Evolutionary conservation across 2,797 vertebrate genomes (phyloP).

Genomic region (Gallinago stenura): DNA sequence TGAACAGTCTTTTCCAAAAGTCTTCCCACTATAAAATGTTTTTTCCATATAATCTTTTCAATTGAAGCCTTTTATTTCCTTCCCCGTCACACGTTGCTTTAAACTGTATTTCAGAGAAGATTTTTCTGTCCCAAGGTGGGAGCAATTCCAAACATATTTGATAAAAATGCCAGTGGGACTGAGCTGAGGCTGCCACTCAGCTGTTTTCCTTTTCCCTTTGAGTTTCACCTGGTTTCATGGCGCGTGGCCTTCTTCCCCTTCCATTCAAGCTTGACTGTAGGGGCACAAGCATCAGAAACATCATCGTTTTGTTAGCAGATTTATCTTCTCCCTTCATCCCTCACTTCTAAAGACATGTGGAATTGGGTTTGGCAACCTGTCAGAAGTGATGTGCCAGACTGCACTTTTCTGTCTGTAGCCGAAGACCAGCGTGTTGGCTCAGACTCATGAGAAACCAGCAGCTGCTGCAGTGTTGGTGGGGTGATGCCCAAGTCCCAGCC

Average conservation of each 20-base stretch:
- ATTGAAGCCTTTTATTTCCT: neutral
- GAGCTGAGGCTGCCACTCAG: neutral
- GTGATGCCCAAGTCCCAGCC: neutral
- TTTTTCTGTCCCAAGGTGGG: neutral
- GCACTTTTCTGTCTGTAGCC: neutral
- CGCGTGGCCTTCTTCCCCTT: neutral
- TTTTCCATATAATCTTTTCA: neutral
- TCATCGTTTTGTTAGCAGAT: neutral
- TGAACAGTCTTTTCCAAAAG: neutral
- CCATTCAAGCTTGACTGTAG: neutral
- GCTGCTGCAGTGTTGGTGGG: neutral
- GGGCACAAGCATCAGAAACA: neutral
- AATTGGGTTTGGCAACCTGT: neutral
- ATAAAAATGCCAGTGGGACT: neutral
- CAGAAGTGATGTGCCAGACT: neutral
- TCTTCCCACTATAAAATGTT: neutral
- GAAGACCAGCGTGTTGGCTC: neutral
- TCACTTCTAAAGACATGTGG: neutral
- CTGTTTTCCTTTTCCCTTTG: neutral
- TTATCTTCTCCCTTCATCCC: neutral
- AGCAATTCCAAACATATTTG: neutral
- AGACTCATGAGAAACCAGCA: rapidly evolving
- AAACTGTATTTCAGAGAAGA: neutral
- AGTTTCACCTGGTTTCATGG: neutral
- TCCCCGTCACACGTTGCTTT: neutral